Evolutionary conservation across 2,113 vertebrate genomes (phyloP).

Genomic region (Pleuronectes platessa): DNA sequence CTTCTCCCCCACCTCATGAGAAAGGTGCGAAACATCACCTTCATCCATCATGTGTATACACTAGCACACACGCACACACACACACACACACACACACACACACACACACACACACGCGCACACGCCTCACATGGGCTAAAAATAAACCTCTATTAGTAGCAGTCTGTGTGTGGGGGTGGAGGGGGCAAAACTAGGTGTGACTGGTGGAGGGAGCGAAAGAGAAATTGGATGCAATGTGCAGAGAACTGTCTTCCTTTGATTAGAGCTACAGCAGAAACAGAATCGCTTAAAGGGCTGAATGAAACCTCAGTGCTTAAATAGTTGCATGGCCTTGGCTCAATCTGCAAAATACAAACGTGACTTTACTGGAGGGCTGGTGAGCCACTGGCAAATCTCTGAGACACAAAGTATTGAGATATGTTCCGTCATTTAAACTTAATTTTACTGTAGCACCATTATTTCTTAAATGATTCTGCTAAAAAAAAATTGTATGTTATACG

Average conservation of each 20-base stretch:
- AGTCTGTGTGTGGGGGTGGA: slow-evolving; percentile 48
- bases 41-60: slow-evolving; percentile 80
- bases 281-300: neutral
- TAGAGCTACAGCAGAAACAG: neutral
- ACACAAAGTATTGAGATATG: too few relatives aligned
- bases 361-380: too few relatives aligned
- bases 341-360: too few relatives aligned
- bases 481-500: too few relatives aligned
- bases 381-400: too few relatives aligned
- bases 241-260: neutral
- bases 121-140: slow-evolving; percentile 76
- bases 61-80: slow-evolving; percentile 34
- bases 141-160: slow-evolving; percentile 82
- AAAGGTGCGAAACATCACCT: slow-evolving; percentile 77
- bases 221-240: slow-evolving; percentile 17
- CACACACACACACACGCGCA: too few relatives aligned
- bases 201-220: slow-evolving; percentile 30
- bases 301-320: neutral
- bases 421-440: too few relatives aligned
- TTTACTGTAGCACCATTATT: too few relatives aligned
- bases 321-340: neutral
- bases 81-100: too few relatives aligned
- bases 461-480: too few relatives aligned
- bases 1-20: slow-evolving; percentile 13
- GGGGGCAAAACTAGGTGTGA: slow-evolving; percentile 52